Percentiles rank a stretch among this genome's conserved stretches.
These are phyloP conservation scores for Aporophyla nigra DNA, from an alignment of 2,888 invertebrate genomes.

Conservation along the genomic window DNA sequence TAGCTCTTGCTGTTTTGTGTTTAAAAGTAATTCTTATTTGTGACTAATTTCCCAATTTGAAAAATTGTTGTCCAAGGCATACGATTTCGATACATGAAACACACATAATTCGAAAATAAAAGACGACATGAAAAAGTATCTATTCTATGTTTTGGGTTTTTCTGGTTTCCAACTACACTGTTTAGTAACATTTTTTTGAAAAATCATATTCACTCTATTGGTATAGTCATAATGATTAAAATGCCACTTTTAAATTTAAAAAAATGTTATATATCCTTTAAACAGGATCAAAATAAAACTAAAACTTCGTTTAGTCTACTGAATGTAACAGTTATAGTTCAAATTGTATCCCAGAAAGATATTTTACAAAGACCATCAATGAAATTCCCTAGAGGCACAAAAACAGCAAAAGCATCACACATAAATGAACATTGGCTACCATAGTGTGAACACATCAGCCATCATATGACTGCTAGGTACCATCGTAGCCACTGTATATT, in stretches of 20 bases:
- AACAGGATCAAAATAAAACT: no score
- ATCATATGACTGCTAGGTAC: constrained; percentile 49
- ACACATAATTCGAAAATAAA: background rate
- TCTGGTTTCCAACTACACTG: background rate
- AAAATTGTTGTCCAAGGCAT: background rate
- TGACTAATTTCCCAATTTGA: constrained; percentile 14
- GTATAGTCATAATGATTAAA: background rate
- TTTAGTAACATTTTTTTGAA: background rate
- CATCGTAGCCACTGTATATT: constrained; percentile 61
- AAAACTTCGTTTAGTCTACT: background rate
- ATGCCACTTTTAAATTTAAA: background rate
- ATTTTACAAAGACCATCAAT: background rate
- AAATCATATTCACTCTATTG: background rate
- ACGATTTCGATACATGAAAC: background rate
- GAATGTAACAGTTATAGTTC: background rate
- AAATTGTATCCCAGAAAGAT: background rate
- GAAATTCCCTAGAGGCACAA: constrained; percentile 21
- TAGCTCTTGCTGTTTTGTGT: constrained; percentile 66
- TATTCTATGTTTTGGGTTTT: background rate
- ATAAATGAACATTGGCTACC: constrained; percentile 43
- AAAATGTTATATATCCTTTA: no score
- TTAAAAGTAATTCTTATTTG: constrained; percentile 30
- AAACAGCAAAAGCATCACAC: constrained; percentile 54
- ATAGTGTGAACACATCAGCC: constrained; percentile 50
- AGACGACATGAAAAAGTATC: background rate